Percentiles rank a stretch among this genome's conserved stretches.
Conservation (phyloP, 2,797 vertebrate species). For the Graptemys geographica region DNA sequence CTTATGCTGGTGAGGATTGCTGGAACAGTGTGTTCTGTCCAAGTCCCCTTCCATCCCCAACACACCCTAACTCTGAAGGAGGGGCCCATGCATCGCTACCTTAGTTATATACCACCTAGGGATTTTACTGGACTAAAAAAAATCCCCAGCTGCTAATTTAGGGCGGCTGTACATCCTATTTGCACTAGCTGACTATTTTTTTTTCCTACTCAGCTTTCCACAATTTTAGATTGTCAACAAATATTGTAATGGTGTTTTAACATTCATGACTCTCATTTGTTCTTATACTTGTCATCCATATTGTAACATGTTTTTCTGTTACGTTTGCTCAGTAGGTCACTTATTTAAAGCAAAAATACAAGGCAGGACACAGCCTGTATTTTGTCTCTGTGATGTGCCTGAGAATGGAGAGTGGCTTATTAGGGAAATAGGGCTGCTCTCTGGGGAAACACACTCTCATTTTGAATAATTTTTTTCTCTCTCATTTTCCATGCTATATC, state of each 20-base stretch:
- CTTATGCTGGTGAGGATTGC: neutral
- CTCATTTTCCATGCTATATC: neutral
- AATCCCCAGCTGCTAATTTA: neutral
- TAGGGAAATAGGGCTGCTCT: constrained; percentile 83
- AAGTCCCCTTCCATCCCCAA: neutral
- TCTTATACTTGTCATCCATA: neutral
- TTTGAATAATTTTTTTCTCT: constrained; percentile 4
- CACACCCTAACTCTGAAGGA: neutral
- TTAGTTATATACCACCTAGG: neutral
- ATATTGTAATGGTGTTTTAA: neutral
- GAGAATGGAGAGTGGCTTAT: constrained; percentile 71
- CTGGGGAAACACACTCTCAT: constrained; percentile 48
- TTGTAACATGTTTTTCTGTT: neutral
- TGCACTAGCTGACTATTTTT: neutral
- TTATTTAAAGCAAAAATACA: constrained; percentile 8
- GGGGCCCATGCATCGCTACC: neutral
- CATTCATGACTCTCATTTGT: neutral
- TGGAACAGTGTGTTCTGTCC: neutral
- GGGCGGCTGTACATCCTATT: neutral
- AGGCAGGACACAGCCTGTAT: neutral
- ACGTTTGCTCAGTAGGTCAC: neutral
- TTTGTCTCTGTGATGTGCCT: neutral
- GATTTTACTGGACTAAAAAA: neutral
- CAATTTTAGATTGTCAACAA: neutral
- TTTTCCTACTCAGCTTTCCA: neutral